Evolutionary conservation across 2,797 vertebrate genomes (phyloP), one percentile per base, ranked within the genome.

Genomic region (Cirrhinus molitorella): DNA sequence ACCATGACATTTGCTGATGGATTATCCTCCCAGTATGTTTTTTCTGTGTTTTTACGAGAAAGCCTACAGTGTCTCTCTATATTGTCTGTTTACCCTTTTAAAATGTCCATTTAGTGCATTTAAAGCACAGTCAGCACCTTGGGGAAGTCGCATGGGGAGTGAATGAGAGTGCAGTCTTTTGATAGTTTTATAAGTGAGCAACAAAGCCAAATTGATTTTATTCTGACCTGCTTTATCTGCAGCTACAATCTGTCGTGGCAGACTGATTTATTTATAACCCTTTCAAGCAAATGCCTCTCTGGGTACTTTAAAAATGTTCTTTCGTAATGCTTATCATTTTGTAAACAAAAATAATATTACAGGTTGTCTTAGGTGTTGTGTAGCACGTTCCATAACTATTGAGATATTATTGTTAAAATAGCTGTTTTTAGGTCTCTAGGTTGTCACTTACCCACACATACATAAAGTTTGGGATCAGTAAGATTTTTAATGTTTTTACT

Each of bases 171-270:
- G 74, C 66, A 73, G 66, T 70, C 74, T 74, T 73, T 79, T 79
- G 73, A 75, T 65, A 53, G 61, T 88, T 79, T 40, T 78, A 84
- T 81, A 82, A 88, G 81, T 68, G 66, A 85, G 51, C 81, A 85
- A 74, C 85, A 74, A 84, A 61, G 87, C 43, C 63, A 82, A 75
- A 81, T 57, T 84, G 82, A 82, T 82, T 79, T 84, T 61, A 59
- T 83, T 45, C 63, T 86, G 82, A 84, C 82, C 81, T 40, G 17
- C 63, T 57, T 72, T 82, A 61, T 79, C 82, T n/a, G 43, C 67
- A 51, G 61, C 72, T 59, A 53, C 31, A 53, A 67, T 43, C 79
- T 85, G 49, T 19, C 25, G 21, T 71, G 45, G 43, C 80, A 59
- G 66, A 49, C 74, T 78, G 65, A 59, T 74, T 78, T 70, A 83